Evolutionary conservation across 2,113 vertebrate species (phyloP).

Genomic region (Mobula hypostoma): DNA sequence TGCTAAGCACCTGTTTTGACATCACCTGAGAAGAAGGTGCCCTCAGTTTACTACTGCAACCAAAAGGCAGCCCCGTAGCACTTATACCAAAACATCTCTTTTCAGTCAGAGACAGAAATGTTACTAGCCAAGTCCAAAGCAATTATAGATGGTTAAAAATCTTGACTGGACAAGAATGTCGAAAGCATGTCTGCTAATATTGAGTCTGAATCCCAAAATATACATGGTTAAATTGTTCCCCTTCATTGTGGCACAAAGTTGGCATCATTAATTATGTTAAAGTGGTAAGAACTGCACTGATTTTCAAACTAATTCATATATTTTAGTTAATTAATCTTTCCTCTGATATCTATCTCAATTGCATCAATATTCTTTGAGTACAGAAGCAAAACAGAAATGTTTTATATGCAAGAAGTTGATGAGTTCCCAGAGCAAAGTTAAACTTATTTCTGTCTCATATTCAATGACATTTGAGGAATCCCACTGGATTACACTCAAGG

Average conservation of each 20-base stretch:
- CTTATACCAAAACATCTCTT: no score
- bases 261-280: not conserved
- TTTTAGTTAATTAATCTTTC: slow-evolving; percentile 3
- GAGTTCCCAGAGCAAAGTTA: slow-evolving; percentile 3
- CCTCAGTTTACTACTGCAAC: no score
- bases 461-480: not conserved
- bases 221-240: not conserved
- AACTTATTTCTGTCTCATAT: not conserved
- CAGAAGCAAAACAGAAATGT: not conserved
- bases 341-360: no score
- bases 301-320: not conserved
- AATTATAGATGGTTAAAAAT: not conserved
- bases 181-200: not conserved
- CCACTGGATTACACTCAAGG: not conserved
- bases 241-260: not conserved
- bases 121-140: no score
- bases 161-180: not conserved
- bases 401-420: not conserved
- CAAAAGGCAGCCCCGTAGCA: no score
- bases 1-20: no score
- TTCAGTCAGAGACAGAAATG: no score
- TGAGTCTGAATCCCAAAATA: not conserved
- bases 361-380: not conserved
- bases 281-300: not conserved
- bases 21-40: no score